These are phyloP conservation scores for Dorcus parallelipipedus DNA, from an alignment of 2,888 invertebrate species.

Conservation along the genomic window DNA sequence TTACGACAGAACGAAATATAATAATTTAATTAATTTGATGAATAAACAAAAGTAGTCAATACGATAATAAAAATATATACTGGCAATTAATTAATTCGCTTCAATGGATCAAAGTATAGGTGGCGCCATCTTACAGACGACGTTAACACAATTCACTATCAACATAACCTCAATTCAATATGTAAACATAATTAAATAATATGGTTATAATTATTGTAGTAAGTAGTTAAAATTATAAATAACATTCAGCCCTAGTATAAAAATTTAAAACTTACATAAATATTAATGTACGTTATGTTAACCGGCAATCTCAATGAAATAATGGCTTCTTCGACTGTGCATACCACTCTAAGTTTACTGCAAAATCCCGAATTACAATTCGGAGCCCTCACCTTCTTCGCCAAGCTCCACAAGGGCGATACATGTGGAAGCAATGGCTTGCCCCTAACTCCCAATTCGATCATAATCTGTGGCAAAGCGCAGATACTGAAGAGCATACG, in stretches of 20 bases:
- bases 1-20: no score
- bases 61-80: no score
- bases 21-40: no score
- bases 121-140: no score
- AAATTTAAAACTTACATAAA: not conserved
- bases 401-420: slow-evolving; percentile 84
- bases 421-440: slow-evolving; percentile 94
- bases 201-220: no score
- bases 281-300: not conserved
- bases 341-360: slow-evolving; percentile 31
- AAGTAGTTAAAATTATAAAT: not conserved
- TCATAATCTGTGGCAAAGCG: slow-evolving; percentile 86
- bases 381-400: slow-evolving; percentile 90
- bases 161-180: no score
- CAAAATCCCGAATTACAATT: slow-evolving; percentile 57
- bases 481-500: slow-evolving; percentile 75
- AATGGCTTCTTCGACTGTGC: slow-evolving; percentile 1
- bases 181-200: no score
- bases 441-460: slow-evolving; percentile 94
- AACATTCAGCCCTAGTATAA: not conserved
- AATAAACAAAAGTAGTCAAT: no score
- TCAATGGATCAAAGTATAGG: no score
- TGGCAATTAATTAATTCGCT: no score
- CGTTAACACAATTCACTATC: no score
- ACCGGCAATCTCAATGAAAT: not conserved